phyloP scores from a whole-genome alignment of 2,888 invertebrate species.

The Polydrusus pterygomalis region DNA sequence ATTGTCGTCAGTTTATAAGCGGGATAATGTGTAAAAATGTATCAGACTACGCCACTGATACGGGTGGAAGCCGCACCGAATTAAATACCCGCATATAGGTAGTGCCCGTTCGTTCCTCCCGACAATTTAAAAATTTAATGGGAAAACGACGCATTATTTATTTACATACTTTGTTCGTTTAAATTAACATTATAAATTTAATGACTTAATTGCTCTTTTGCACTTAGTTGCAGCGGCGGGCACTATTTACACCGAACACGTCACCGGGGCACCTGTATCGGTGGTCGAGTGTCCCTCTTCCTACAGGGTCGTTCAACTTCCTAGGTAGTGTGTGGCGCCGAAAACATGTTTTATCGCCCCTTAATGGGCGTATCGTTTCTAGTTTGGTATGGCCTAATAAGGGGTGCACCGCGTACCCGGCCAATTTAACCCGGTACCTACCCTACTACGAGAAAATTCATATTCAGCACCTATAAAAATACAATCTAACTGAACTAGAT shows the following conservation, averaged over 20 bases:
- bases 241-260: not conserved
- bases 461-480: too few species aligned
- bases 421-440: too few species aligned
- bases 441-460: too few species aligned
- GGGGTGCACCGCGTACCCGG: too few species aligned
- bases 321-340: not conserved
- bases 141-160: constrained; percentile 7
- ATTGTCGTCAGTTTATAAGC: too few species aligned
- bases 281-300: not conserved
- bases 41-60: not conserved
- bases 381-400: too few species aligned
- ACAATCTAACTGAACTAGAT: too few species aligned
- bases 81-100: constrained; percentile 21
- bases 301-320: not conserved
- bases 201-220: constrained; percentile 9
- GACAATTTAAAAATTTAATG: constrained; percentile 12
- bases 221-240: not conserved
- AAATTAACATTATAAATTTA: constrained; percentile 16
- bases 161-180: constrained; percentile 9
- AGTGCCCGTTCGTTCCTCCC: constrained; percentile 10
- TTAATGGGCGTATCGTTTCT: too few species aligned
- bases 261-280: too few species aligned
- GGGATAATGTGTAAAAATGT: not conserved
- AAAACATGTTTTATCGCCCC: too few species aligned
- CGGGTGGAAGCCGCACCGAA: not conserved